phyloP scores from a whole-genome alignment of 2,797 vertebrate species.

The Gallinago nigripennis region DNA sequence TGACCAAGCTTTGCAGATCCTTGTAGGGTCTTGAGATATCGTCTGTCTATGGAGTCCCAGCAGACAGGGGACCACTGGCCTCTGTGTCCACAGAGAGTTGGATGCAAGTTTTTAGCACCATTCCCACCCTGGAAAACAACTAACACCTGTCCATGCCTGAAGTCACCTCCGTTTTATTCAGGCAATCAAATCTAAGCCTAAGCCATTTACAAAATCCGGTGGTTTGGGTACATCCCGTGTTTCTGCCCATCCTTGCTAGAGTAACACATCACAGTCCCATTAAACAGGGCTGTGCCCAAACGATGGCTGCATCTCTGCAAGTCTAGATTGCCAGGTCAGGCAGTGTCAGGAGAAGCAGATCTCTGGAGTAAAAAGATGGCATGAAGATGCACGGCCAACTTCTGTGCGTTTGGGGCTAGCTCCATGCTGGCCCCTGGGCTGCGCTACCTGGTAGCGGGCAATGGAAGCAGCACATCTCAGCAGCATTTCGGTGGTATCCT shows the following conservation, averaged over 20 bases:
- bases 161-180: neutral
- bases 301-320: neutral
- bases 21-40: neutral
- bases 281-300: neutral
- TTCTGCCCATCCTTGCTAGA: neutral
- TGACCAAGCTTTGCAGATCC: neutral
- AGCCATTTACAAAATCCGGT: neutral
- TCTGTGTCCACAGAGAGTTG: neutral
- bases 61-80: neutral
- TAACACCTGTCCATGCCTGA: fast-evolving
- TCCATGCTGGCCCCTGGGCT: neutral
- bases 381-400: neutral
- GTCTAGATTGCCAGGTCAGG: neutral
- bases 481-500: neutral
- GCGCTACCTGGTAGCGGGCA: neutral
- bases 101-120: neutral
- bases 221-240: neutral
- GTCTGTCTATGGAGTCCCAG: neutral
- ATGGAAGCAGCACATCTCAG: neutral
- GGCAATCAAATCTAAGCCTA: neutral
- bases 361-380: neutral
- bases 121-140: neutral
- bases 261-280: neutral
- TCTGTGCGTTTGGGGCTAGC: neutral
- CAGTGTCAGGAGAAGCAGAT: neutral